Percentiles rank a stretch among this genome's conserved stretches.
Conservation (phyloP, 2,888 invertebrate species). For the Baronia brevicornis region DNA sequence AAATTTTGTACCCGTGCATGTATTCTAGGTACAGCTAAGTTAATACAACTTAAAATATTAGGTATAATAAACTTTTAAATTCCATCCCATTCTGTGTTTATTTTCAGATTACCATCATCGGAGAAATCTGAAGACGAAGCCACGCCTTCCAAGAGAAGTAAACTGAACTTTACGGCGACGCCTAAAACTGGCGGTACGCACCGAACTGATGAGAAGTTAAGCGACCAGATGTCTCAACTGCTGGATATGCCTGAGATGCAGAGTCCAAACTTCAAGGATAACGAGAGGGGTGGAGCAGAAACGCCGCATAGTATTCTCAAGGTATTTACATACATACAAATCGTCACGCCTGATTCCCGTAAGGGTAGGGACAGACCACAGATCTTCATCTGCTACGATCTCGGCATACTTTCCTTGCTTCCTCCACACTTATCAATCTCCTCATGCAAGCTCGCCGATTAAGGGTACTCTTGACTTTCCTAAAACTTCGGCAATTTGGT, state of each 20-base stretch:
- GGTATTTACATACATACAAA: conserved; percentile 46
- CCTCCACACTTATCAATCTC: too few species aligned
- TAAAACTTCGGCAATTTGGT: too few species aligned
- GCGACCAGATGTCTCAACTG: conserved; percentile 46
- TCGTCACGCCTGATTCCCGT: too few species aligned
- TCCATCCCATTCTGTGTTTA: too few species aligned
- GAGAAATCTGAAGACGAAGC: conserved; percentile 30
- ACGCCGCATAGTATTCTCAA: conserved; percentile 82
- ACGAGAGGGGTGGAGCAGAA: conserved; percentile 36
- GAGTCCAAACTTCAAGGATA: conserved; percentile 31
- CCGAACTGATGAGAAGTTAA: conserved; percentile 31
- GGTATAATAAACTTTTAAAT: too few species aligned
- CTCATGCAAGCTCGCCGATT: too few species aligned
- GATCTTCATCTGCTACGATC: too few species aligned
- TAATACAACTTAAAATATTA: too few species aligned
- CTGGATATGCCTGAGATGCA: conserved; percentile 76
- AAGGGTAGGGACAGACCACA: too few species aligned
- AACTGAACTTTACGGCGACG: conserved; percentile 33
- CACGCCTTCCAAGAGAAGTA: conserved; percentile 51
- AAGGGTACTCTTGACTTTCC: too few species aligned
- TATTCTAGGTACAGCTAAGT: too few species aligned
- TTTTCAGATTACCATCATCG: conserved; percentile 37
- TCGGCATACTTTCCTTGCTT: too few species aligned
- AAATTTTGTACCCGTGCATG: conserved; percentile 1
- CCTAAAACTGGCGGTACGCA: conserved; percentile 34